Conservation (phyloP, 2,113 vertebrate genomes). For the Anser brachyrhynchus region DNA sequence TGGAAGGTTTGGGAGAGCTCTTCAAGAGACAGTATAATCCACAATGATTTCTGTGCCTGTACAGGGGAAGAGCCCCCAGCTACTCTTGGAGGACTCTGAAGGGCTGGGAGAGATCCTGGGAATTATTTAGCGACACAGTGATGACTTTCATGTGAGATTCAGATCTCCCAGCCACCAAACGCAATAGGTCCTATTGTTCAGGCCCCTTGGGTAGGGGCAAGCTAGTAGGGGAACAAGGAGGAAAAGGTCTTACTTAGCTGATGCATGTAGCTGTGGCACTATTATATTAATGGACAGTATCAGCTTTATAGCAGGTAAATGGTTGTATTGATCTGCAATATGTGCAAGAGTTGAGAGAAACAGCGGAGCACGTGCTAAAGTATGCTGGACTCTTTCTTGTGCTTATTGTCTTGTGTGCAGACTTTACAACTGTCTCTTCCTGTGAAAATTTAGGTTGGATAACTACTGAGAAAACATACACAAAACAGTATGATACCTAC, state of each 20-base stretch:
- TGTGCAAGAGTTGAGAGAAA: not conserved
- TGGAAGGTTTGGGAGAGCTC: not conserved
- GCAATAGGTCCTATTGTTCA: not conserved
- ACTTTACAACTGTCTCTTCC: not conserved
- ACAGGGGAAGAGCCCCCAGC: rapidly evolving
- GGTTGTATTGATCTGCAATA: not conserved
- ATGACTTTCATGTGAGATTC: not conserved
- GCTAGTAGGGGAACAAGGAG: not conserved
- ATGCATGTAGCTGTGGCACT: not conserved
- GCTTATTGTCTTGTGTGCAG: not conserved
- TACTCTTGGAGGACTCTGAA: not conserved
- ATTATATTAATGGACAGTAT: not conserved
- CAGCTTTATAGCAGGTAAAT: not conserved
- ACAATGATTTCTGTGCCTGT: not conserved
- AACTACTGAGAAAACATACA: not conserved
- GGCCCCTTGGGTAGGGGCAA: rapidly evolving
- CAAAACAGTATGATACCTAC: not conserved
- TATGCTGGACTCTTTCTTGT: not conserved
- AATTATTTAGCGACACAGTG: not conserved
- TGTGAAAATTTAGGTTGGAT: not conserved
- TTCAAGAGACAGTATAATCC: not conserved
- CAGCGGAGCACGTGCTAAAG: not conserved
- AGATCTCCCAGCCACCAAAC: not conserved
- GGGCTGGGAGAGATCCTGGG: not conserved
- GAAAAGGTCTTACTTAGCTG: not conserved